Evolutionary conservation across 2,797 vertebrate species (phyloP).

Genomic region (Notolabrus celidotus): DNA sequence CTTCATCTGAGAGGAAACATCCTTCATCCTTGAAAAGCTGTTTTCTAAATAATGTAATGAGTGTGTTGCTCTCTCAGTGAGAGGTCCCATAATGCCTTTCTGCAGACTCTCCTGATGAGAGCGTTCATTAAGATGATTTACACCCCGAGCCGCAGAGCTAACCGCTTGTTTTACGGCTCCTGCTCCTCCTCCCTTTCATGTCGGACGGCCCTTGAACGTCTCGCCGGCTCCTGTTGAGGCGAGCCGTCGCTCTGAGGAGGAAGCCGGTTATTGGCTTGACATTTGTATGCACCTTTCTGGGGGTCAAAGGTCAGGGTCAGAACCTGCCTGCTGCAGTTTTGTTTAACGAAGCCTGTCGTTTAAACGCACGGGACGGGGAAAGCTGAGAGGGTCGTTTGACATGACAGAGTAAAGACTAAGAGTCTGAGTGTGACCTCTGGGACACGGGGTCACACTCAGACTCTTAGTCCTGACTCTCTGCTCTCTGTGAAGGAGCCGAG

Average conservation of each 20-base stretch:
- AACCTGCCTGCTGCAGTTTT: slow-evolving; percentile 74
- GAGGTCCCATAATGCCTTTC: slow-evolving; percentile 8
- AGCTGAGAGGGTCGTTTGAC: slow-evolving; percentile 78
- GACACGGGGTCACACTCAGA: slow-evolving; percentile 78
- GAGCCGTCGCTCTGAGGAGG: slow-evolving; percentile 67
- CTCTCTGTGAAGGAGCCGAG: slow-evolving; percentile 49
- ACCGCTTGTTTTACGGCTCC: slow-evolving; percentile 25
- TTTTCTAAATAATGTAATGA: slow-evolving; percentile 50
- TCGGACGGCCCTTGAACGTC: slow-evolving; percentile 60
- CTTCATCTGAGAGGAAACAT: slow-evolving; percentile 33
- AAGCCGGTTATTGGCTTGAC: slow-evolving; percentile 82
- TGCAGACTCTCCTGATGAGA: slow-evolving; percentile 33
- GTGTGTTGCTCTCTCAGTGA: slow-evolving; percentile 32
- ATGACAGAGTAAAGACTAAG: slow-evolving; percentile 77
- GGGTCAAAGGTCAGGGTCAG: slow-evolving; percentile 77
- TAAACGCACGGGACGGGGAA: slow-evolving; percentile 72
- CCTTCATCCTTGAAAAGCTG: slow-evolving; percentile 12
- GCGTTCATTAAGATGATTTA: slow-evolving; percentile 51
- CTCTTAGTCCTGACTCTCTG: too few relatives aligned
- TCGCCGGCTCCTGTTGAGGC: slow-evolving; percentile 69
- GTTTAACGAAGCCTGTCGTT: slow-evolving; percentile 77
- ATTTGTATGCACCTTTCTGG: slow-evolving; percentile 74
- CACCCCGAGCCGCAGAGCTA: slow-evolving; percentile 21
- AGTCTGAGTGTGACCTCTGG: slow-evolving; percentile 71
- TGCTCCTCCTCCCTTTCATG: slow-evolving; percentile 19